Conservation (phyloP, 2,113 vertebrate species). For the Pantherophis guttatus region DNA sequence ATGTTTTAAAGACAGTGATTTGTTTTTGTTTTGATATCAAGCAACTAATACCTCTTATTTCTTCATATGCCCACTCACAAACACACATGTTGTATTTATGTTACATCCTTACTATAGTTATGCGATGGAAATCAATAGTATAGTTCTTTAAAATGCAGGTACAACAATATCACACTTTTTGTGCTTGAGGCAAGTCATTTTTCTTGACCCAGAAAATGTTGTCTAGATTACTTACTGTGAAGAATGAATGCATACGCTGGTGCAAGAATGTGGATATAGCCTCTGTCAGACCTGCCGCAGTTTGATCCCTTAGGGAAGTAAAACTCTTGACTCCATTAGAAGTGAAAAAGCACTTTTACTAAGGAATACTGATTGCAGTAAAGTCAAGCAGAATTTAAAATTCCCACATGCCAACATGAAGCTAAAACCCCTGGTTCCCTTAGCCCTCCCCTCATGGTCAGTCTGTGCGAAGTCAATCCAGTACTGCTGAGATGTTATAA, state of each 20-base stretch:
- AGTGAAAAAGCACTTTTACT: too few species aligned
- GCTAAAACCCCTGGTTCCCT: too few species aligned
- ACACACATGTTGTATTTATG: slow-evolving; percentile 16
- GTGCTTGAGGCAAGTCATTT: neutral
- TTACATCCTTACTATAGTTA: slow-evolving; percentile 15
- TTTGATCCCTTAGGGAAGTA: too few species aligned
- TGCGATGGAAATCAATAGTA: slow-evolving; percentile 18
- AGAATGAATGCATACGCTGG: slow-evolving; percentile 21
- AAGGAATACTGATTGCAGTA: too few species aligned
- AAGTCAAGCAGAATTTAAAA: too few species aligned
- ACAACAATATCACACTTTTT: neutral
- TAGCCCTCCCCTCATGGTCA: too few species aligned
- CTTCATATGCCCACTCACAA: neutral
- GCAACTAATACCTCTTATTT: neutral
- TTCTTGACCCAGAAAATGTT: slow-evolving; percentile 20
- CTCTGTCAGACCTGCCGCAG: neutral
- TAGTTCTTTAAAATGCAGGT: neutral
- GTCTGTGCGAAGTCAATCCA: too few species aligned
- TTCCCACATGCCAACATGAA: too few species aligned
- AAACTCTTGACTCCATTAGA: too few species aligned
- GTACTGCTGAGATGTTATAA: too few species aligned
- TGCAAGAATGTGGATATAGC: slow-evolving; percentile 14
- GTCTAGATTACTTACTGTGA: slow-evolving; percentile 27
- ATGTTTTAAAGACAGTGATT: neutral
- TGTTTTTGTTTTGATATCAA: slow-evolving; percentile 35